Conservation (phyloP, 2,113 vertebrate species). For the Dryoscopus gambensis region DNA sequence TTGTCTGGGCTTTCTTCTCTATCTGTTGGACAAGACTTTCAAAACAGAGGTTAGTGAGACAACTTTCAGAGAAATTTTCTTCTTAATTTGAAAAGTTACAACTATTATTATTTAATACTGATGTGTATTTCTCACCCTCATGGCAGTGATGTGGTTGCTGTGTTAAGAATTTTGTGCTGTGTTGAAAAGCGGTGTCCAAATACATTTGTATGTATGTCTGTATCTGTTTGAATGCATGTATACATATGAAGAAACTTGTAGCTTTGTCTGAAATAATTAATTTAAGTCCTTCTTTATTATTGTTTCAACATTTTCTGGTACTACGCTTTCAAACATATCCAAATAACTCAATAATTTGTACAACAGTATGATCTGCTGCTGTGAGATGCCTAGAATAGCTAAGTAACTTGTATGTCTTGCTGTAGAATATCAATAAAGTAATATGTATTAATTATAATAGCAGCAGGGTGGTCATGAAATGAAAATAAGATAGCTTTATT, state of each 20-base stretch:
- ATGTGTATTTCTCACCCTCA: not conserved
- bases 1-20: not conserved
- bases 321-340: not conserved
- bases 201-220: not conserved
- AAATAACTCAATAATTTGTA: not conserved
- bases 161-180: not conserved
- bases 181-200: not conserved
- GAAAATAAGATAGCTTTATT: not conserved
- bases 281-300: not conserved
- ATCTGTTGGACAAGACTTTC: not conserved
- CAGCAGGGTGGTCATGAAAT: not conserved
- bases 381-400: not conserved
- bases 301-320: not conserved
- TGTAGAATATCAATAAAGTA: not conserved
- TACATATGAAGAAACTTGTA: not conserved
- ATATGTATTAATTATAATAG: not conserved
- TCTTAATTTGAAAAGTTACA: not conserved
- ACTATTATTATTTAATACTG: not conserved
- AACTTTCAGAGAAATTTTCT: not conserved
- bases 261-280: not conserved
- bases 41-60: not conserved
- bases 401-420: not conserved
- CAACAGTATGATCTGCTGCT: not conserved
- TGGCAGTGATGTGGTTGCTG: not conserved
- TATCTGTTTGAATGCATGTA: not conserved